phyloP scores from a whole-genome alignment of 2,797 vertebrate species.

The Pseudochromis fuscus region DNA sequence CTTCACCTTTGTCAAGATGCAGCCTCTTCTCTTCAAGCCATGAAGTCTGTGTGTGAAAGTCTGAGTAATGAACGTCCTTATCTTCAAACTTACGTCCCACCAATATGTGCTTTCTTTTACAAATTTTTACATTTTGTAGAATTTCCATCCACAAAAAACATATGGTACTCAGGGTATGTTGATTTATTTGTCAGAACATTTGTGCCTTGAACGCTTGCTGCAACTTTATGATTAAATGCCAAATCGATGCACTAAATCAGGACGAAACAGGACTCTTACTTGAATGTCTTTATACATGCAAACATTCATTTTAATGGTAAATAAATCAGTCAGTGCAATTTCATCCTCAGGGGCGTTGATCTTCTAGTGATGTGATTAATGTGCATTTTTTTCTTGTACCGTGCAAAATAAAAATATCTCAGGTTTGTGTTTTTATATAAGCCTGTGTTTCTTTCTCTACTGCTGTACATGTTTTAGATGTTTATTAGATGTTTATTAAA shows the following conservation, averaged over 20 bases:
- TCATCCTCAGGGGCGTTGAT: conserved; percentile 50
- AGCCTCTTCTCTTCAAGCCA: conserved; percentile 83
- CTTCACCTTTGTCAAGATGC: conserved; percentile 90
- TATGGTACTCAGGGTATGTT: conserved; percentile 20
- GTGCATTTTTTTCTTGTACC: conserved; percentile 9
- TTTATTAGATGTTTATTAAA: conserved; percentile 49
- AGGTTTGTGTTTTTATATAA: conserved; percentile 36
- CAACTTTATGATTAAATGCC: conserved; percentile 16
- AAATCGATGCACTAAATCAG: conserved; percentile 31
- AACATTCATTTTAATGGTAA: conserved; percentile 28
- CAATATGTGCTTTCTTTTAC: neutral
- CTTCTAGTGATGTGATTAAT: conserved; percentile 19
- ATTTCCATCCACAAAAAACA: neutral
- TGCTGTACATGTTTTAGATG: neutral
- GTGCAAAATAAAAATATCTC: conserved; percentile 19
- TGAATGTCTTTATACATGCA: conserved; percentile 18
- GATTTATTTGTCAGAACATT: conserved; percentile 5
- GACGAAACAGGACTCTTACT: too few relatives aligned
- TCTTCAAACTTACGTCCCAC: neutral
- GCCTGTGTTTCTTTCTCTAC: conserved; percentile 18
- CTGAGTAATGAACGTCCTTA: neutral
- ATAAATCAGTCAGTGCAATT: conserved; percentile 43
- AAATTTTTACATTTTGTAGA: neutral
- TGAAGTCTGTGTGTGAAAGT: conserved; percentile 47
- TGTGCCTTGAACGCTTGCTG: conserved; percentile 41